Evolutionary conservation across 2,113 vertebrate genomes (phyloP).

Genomic region (Hymenochirus boettgeri): DNA sequence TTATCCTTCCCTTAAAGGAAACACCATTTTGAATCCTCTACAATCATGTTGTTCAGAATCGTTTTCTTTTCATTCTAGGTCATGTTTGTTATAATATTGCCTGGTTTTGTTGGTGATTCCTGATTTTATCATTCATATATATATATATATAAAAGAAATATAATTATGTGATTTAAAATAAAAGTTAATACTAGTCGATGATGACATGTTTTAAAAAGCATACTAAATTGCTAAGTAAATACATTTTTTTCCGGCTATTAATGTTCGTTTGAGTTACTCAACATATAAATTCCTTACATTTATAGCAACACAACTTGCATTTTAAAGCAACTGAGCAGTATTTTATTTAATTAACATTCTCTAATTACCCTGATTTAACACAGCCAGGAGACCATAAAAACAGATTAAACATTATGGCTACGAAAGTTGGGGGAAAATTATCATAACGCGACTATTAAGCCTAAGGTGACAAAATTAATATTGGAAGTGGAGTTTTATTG

Average conservation of each 20-base stretch:
- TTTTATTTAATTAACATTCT: conserved; percentile 72
- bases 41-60: too few species aligned
- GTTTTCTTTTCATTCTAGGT: too few species aligned
- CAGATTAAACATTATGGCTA: conserved; percentile 71
- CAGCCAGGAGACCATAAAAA: conserved; percentile 68
- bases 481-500: conserved; percentile 66
- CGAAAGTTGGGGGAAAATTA: conserved; percentile 66
- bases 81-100: too few species aligned
- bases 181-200: conserved; percentile 37
- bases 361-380: conserved; percentile 76
- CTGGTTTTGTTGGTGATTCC: conserved; percentile 40
- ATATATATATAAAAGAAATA: conserved; percentile 36
- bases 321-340: conserved; percentile 63
- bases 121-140: conserved; percentile 21
- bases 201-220: conserved; percentile 43
- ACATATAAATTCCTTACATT: conserved; percentile 38
- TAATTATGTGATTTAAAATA: conserved; percentile 41
- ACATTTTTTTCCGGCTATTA: conserved; percentile 49
- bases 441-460: conserved; percentile 78
- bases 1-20: too few species aligned
- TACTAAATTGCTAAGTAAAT: conserved; percentile 44
- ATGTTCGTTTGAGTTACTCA: conserved; percentile 28
- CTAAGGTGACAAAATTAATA: conserved; percentile 74
- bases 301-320: conserved; percentile 61
- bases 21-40: too few species aligned